A percentile compares a stretch with the other conserved stretches of the same genome.
These are phyloP conservation scores for Limanda limanda DNA, from an alignment of 2,113 vertebrate species.

Conservation along the genomic window DNA sequence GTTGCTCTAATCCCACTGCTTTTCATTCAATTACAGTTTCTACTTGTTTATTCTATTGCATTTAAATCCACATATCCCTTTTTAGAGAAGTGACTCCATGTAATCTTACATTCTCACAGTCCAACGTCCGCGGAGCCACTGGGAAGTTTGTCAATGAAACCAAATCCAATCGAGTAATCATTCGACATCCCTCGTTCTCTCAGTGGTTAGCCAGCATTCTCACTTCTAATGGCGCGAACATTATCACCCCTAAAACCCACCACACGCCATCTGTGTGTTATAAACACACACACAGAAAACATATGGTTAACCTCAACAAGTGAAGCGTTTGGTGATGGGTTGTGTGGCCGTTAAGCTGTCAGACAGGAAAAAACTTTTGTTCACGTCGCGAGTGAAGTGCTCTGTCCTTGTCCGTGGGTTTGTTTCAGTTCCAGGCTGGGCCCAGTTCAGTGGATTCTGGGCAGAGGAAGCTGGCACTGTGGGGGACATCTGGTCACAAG, in stretches of 20 bases:
- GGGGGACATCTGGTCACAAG: slow-evolving; percentile 83
- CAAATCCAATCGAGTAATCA: slow-evolving; percentile 20
- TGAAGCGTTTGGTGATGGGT: not conserved
- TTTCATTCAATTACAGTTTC: not conserved
- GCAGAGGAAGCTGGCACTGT: slow-evolving; percentile 72
- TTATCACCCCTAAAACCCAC: slow-evolving; percentile 21
- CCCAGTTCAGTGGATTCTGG: slow-evolving; percentile 65
- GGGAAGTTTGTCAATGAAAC: not conserved
- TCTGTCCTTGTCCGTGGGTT: slow-evolving; percentile 34
- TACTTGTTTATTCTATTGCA: not conserved
- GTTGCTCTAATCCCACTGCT: too few species aligned
- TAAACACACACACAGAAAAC: slow-evolving; percentile 30
- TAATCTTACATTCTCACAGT: not conserved
- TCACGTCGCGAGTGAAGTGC: not conserved
- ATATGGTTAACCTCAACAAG: slow-evolving; percentile 3
- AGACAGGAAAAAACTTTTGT: slow-evolving; percentile 29
- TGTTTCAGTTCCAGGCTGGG: slow-evolving; percentile 45
- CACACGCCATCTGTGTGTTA: slow-evolving; percentile 8
- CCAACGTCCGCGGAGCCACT: not conserved
- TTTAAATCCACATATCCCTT: not conserved
- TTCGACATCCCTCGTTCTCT: slow-evolving; percentile 34
- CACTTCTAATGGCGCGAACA: slow-evolving; percentile 55
- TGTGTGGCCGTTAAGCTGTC: not conserved
- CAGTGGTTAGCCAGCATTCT: slow-evolving; percentile 27
- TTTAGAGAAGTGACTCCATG: too few species aligned